Conservation (phyloP, 2,888 invertebrate genomes). For the Agrilus cyanescens region DNA sequence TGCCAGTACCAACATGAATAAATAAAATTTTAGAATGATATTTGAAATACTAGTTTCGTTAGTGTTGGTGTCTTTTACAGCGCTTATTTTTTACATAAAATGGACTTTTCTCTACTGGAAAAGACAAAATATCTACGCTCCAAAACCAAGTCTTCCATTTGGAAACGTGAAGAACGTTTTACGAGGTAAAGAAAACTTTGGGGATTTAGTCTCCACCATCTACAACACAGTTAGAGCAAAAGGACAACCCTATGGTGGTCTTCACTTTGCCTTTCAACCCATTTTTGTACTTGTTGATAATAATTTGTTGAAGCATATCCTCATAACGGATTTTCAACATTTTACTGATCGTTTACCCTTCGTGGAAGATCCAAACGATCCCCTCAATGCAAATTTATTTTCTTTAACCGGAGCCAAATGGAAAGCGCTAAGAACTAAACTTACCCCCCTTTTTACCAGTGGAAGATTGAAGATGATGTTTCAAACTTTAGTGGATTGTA, state of each 20-base stretch:
- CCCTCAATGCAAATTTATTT: conserved; percentile 44
- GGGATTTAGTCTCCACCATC: neutral
- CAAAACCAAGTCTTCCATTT: no score
- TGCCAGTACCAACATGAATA: no score
- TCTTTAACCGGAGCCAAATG: conserved; percentile 43
- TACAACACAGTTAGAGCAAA: conserved; percentile 16
- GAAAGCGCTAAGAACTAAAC: conserved; percentile 46
- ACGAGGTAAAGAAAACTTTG: no score
- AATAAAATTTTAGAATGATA: no score
- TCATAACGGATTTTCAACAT: conserved; percentile 46
- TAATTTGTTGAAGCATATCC: conserved; percentile 29
- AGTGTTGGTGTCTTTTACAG: no score
- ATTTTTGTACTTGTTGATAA: conserved; percentile 18
- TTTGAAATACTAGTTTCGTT: no score
- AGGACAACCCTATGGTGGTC: conserved; percentile 16
- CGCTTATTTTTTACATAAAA: no score
- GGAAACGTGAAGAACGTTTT: no score
- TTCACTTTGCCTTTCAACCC: conserved; percentile 15
- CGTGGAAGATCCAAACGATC: conserved; percentile 43
- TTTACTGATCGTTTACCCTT: conserved; percentile 52
- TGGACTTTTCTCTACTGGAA: no score
- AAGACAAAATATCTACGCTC: no score
- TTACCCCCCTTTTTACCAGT: conserved; percentile 52
- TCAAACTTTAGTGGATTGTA: conserved; percentile 38
- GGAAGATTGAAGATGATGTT: conserved; percentile 54